phyloP scores from a whole-genome alignment of 2,113 vertebrate species.

The Oryzias curvinotus region DNA sequence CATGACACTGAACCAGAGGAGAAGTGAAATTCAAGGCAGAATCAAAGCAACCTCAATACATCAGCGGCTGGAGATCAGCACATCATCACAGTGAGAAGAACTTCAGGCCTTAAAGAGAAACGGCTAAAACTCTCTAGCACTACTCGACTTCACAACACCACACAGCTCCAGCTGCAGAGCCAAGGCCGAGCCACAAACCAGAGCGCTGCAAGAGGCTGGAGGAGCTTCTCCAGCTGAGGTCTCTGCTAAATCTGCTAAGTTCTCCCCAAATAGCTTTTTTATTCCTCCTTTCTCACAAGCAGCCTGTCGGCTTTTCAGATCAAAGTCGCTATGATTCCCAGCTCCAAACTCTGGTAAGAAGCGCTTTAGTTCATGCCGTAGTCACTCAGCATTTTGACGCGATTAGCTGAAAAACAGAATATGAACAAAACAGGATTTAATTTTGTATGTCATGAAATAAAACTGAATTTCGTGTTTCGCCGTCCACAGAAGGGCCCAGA shows the following conservation, averaged over 20 bases:
- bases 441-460: too few relatives aligned
- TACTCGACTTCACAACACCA: conserved; percentile 60
- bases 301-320: conserved; percentile 2
- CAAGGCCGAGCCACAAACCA: conserved; percentile 62
- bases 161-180: conserved; percentile 65
- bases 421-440: too few relatives aligned
- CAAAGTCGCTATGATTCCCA: neutral
- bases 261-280: conserved; percentile 9
- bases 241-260: conserved; percentile 34
- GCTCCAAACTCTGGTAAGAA: too few relatives aligned
- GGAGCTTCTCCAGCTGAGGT: conserved; percentile 44
- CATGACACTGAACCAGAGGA: too few relatives aligned
- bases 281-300: conserved; percentile 19
- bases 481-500: neutral
- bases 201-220: conserved; percentile 47
- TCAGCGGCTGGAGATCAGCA: conserved; percentile 40
- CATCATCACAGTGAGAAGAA: conserved; percentile 62
- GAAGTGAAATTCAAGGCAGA: conserved; percentile 31
- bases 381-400: too few relatives aligned
- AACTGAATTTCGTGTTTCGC: too few relatives aligned
- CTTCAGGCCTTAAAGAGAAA: conserved; percentile 47
- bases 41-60: conserved; percentile 66
- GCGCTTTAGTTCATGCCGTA: too few relatives aligned
- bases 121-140: conserved; percentile 39
- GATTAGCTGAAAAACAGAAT: too few relatives aligned